Conservation (phyloP, 1,140 invertebrate species). For the Dendrolimus kikuchii region DNA sequence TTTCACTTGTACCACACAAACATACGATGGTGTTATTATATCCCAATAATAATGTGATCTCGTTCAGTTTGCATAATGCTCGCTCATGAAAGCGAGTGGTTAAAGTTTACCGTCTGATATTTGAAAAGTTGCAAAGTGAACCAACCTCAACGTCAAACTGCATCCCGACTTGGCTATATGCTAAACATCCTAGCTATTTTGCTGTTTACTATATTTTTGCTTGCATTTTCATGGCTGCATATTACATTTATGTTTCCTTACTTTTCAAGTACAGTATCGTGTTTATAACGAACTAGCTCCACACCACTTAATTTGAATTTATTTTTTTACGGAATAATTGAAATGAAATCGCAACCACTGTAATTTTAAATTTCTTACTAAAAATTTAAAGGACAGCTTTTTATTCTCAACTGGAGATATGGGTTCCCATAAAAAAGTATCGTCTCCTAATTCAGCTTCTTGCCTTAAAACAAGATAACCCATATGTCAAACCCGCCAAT, state of each 20-base stretch:
- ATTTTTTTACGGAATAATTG: too few relatives aligned
- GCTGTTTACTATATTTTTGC: not conserved
- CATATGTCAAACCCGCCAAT: too few relatives aligned
- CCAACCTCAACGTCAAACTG: conserved; percentile 2
- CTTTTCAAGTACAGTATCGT: not conserved
- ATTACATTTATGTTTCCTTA: too few relatives aligned
- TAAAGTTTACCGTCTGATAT: conserved; percentile 24
- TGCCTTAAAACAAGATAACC: too few relatives aligned
- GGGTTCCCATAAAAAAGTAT: too few relatives aligned
- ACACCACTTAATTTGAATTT: too few relatives aligned
- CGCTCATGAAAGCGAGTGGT: conserved; percentile 24
- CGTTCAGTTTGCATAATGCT: conserved; percentile 45
- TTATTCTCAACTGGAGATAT: too few relatives aligned
- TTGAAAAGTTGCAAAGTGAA: conserved; percentile 52
- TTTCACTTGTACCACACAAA: conserved; percentile 10
- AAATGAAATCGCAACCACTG: too few relatives aligned
- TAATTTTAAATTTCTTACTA: too few relatives aligned
- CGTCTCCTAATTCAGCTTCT: too few relatives aligned
- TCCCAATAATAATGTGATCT: conserved; percentile 45
- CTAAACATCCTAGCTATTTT: not conserved
- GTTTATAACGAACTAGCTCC: not conserved
- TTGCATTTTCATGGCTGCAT: too few relatives aligned
- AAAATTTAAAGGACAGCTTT: too few relatives aligned
- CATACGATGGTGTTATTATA: conserved; percentile 30
- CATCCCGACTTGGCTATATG: not conserved